Base-by-base conservation (phyloP, 2,113 vertebrate genomes). In the Prochilodus magdalenae region DNA sequence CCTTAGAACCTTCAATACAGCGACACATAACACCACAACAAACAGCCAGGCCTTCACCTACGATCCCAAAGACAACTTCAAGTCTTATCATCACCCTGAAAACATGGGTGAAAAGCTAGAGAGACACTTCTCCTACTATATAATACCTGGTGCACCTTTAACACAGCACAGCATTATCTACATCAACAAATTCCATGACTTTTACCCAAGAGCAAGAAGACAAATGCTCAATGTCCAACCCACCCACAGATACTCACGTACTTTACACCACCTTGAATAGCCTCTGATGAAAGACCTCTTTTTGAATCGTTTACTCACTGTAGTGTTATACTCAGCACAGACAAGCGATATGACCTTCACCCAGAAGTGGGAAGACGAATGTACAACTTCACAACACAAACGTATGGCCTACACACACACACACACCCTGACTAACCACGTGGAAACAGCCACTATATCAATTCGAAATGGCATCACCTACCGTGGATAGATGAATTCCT, bases 401-500 rank as follows among this genome's bases (percentile, higher is more conserved):
- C 47, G 30, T 55, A 55, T 55, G 22, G 4, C 6, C 18, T 27
- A 82, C 55, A 30, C 13, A 75, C 44, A n/a, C 24, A 40, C 6
- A 49, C 67, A 76, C 26, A 11, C 67, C n/a, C 63, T 62, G 62
- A 80, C 67, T 49, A 69, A 79, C 70, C 80, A 75, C 72, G 73
- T 75, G 57, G 44, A 85, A 82, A 82, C 57, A 59, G 71, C 55
- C 51, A 29, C 59, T 75, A 82, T 72, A 81, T 85, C 27, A 60
- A 65, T 82, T 82, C 69, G 20, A 69, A 78, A 82, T 82, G 20
- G 81, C 75, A 71, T 85, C 53, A 70, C 73, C 18, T 73, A 62
- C 36, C 71, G 77, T 73, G 49, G 59, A 73, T 71, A 63, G 66
- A 85, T 82, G 84, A 83, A 72, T 73, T 78, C 59, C 75, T 73